phyloP scores from a whole-genome alignment of 1,140 invertebrate genomes.

The Paraescarpia echinospica region DNA sequence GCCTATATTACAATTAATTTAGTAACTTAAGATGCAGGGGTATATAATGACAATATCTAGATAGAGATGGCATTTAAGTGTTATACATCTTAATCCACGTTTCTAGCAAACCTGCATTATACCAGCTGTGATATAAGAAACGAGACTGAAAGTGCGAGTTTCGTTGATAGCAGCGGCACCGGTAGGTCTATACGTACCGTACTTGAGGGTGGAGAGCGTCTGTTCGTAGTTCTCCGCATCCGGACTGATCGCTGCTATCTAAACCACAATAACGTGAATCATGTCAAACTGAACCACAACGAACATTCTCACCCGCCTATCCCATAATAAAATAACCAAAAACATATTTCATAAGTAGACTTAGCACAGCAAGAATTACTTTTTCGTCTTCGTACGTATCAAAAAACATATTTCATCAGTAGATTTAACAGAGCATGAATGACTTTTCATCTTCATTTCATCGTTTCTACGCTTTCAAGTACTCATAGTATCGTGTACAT shows the following conservation, averaged over 20 bases:
- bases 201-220: constrained; percentile 40
- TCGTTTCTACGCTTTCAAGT: no score
- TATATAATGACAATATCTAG: background rate
- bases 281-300: background rate
- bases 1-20: background rate
- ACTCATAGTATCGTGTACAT: no score
- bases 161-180: background rate
- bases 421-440: constrained; percentile 58
- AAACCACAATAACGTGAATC: background rate
- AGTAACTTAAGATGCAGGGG: background rate
- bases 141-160: background rate
- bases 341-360: constrained; percentile 78
- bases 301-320: constrained; percentile 79
- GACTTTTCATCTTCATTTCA: no score
- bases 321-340: constrained; percentile 97
- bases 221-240: constrained; percentile 40
- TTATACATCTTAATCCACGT: background rate
- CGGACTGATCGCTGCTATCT: constrained; percentile 40
- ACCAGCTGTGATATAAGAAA: background rate
- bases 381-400: no score
- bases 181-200: constrained; percentile 26
- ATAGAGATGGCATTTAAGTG: background rate
- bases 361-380: constrained; percentile 50
- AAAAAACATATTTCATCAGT: constrained; percentile 81
- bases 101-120: background rate